Conservation (phyloP, 1,140 invertebrate species). For the Amphibalanus amphitrite region DNA sequence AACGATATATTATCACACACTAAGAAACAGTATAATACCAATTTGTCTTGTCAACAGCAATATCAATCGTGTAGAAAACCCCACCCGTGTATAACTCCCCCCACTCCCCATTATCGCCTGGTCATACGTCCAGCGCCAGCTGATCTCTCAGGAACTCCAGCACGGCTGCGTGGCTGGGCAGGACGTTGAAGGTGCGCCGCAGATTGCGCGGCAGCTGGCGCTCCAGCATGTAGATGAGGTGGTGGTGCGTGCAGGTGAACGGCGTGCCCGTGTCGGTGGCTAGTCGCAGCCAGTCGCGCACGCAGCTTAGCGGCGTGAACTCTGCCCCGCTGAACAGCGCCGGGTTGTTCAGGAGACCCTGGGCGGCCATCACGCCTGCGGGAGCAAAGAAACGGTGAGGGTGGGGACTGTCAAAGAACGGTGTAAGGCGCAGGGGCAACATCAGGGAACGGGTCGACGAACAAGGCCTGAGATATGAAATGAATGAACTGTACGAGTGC, state of each 20-base stretch:
- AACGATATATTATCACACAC: too few species aligned
- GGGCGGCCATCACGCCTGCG: slow-evolving; percentile 67
- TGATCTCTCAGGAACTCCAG: slow-evolving; percentile 46
- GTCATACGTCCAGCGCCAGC: slow-evolving; percentile 16
- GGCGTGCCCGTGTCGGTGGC: slow-evolving; percentile 37
- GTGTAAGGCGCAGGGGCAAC: too few species aligned
- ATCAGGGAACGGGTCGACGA: too few species aligned
- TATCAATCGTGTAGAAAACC: too few species aligned
- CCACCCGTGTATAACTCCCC: too few species aligned
- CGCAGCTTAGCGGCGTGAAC: slow-evolving; percentile 51
- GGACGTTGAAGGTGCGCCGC: slow-evolving; percentile 55
- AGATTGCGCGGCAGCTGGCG: slow-evolving; percentile 49
- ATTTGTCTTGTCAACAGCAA: too few species aligned
- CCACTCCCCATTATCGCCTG: too few species aligned
- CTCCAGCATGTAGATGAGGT: slow-evolving; percentile 84
- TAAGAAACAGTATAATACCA: too few species aligned
- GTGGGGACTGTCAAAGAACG: too few species aligned
- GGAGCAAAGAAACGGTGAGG: too few species aligned
- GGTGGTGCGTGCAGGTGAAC: slow-evolving; percentile 77
- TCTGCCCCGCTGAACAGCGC: slow-evolving; percentile 54
- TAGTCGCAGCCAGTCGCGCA: slow-evolving; percentile 73
- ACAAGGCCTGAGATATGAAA: too few species aligned
- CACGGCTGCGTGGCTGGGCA: slow-evolving; percentile 47
- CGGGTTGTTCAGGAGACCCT: slow-evolving; percentile 77
- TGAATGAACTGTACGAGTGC: too few species aligned